Evolutionary conservation across 1,140 invertebrate species (phyloP).

Genomic region (Magallana ariakensis): DNA sequence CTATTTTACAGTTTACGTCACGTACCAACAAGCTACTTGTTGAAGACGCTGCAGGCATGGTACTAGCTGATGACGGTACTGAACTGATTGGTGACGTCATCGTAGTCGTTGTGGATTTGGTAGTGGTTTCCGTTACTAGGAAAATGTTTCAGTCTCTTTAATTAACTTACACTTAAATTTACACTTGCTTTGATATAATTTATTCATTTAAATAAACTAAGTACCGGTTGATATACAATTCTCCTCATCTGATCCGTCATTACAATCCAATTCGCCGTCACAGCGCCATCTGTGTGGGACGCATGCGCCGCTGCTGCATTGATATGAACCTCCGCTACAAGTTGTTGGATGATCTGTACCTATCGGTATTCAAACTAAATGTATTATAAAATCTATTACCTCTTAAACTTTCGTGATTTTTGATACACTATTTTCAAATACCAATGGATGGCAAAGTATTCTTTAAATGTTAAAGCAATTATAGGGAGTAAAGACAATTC

Average conservation of each 20-base stretch:
- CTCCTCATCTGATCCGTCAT: slow-evolving; percentile 42
- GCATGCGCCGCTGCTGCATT: slow-evolving; percentile 15
- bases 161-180: too few species aligned
- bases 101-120: background rate
- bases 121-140: background rate
- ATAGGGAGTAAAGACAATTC: too few species aligned
- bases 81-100: background rate
- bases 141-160: background rate
- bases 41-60: background rate
- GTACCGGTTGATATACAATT: background rate
- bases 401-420: too few species aligned
- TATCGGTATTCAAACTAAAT: background rate
- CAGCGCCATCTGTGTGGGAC: slow-evolving; percentile 40
- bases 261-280: slow-evolving; percentile 38
- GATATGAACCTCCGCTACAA: slow-evolving; percentile 4
- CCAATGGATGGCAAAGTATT: too few species aligned
- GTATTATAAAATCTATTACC: too few species aligned
- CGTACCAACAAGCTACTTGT: too few species aligned
- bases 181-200: too few species aligned
- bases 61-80: background rate
- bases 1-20: too few species aligned
- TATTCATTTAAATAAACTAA: too few species aligned
- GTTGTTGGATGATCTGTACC: slow-evolving; percentile 8
- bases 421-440: too few species aligned
- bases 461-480: too few species aligned